phyloP scores from a whole-genome alignment of 2,888 invertebrate genomes.

The Furcula furcula region DNA sequence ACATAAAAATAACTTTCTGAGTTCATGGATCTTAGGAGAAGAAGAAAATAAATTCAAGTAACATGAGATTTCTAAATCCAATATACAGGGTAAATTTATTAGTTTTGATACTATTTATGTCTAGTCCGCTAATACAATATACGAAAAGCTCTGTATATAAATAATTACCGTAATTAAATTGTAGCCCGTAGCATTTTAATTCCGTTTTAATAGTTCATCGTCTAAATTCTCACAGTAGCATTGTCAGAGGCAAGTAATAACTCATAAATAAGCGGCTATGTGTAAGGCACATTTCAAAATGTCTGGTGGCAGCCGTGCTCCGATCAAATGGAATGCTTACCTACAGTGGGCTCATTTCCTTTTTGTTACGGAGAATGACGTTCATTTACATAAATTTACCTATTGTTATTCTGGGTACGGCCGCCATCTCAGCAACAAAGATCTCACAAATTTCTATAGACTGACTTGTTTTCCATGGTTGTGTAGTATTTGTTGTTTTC shows the following conservation, averaged over 20 bases:
- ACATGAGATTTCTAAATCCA: slow-evolving; percentile 5
- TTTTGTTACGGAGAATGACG: slow-evolving; percentile 69
- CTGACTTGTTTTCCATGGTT: background rate
- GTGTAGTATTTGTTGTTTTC: slow-evolving; percentile 1
- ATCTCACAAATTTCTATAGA: slow-evolving; percentile 47
- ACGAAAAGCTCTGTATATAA: no score
- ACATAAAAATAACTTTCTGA: slow-evolving; percentile 36
- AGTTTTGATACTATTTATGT: no score
- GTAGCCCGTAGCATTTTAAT: no score
- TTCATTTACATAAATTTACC: slow-evolving; percentile 80
- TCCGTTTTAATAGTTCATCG: background rate
- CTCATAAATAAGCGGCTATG: slow-evolving; percentile 20
- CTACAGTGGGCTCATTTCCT: slow-evolving; percentile 66
- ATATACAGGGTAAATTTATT: no score
- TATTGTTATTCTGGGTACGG: slow-evolving; percentile 70
- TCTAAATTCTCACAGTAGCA: background rate
- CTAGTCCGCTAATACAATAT: no score
- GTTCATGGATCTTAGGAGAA: slow-evolving; percentile 34
- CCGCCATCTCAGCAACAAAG: slow-evolving; percentile 55
- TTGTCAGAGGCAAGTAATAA: background rate
- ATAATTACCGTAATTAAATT: no score
- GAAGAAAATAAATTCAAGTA: slow-evolving; percentile 32
- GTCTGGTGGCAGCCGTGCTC: slow-evolving; percentile 47
- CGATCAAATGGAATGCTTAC: slow-evolving; percentile 66
- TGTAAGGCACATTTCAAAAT: slow-evolving; percentile 53